phyloP scores from a whole-genome alignment of 64 coral and sea anemone genomes.

The Dendrophyllia cribrosa region DNA sequence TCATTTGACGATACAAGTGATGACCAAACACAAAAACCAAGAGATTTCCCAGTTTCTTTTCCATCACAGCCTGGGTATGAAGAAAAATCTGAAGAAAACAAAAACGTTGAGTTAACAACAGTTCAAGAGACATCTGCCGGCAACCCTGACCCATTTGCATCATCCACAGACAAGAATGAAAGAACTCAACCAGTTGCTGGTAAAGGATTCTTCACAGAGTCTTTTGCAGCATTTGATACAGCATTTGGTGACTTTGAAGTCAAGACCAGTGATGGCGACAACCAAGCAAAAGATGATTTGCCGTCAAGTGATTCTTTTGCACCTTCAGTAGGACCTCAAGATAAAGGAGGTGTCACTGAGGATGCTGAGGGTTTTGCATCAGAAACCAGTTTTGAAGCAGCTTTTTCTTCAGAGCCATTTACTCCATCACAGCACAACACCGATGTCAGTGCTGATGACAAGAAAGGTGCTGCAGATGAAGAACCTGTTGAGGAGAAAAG shows the following conservation, averaged over 20 bases:
- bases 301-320: constrained; percentile 59
- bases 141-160: constrained; percentile 39
- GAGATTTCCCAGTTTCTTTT: constrained; percentile 16
- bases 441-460: neutral
- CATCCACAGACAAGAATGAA: neutral
- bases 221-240: constrained; percentile 40
- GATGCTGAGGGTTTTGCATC: neutral
- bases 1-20: constrained; percentile 13
- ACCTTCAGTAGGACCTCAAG: constrained; percentile 4
- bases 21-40: neutral
- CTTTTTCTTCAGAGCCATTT: constrained; percentile 21
- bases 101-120: neutral
- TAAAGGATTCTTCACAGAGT: neutral
- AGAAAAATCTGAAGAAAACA: neutral
- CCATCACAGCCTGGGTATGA: neutral
- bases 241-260: constrained; percentile 26
- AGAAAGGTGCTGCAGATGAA: neutral
- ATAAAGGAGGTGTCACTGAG: constrained; percentile 3
- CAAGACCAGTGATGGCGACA: neutral
- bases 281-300: constrained; percentile 1
- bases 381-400: constrained; percentile 49
- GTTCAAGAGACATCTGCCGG: neutral
- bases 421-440: neutral
- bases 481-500: neutral
- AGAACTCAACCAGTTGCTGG: neutral